Evolutionary conservation across 1,140 invertebrate genomes (phyloP), one percentile per base, ranked within the genome.

Genomic region (Polyergus mexicanus): DNA sequence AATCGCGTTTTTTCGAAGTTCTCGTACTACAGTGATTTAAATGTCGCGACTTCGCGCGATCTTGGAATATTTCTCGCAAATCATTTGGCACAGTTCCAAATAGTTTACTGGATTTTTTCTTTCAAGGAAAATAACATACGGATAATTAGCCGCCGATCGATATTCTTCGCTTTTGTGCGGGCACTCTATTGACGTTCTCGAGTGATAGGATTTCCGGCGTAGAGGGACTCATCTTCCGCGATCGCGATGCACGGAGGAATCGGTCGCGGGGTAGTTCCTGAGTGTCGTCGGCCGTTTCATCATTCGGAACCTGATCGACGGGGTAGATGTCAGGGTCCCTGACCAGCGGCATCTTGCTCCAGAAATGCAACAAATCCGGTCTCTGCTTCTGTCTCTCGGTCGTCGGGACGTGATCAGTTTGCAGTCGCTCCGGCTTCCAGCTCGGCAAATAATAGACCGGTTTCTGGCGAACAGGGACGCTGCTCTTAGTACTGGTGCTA

Each of bases 331-430:
- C 89, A 0, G 92, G 80, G 47, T 95, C 93, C 68, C 86, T 87
- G 35, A 94, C 19, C 7, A 93, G 85, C 0, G 94, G 92, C 91
- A 95, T 91, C 35, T 91, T 90, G 1, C 75, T 87, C 94, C 94
- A 94, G 68, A 94, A 93, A 60, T 87, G 86, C 19, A 94, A 66
- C 4, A 93, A 68, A 83, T 91, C 91, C 16, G 92, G 90, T 13
- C 89, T 88, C 8, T 89, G 88, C 44, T 91, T 92, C 58, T 89
- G 86, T n/a, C 89, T 84, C 62, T 87, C 56, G 25, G 16, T 25
- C 65, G 71, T 66, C 75, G 28, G 32, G 16, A 32, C 47, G 35
- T 86, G 75, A 35, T 66, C 41, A 16, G 60, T 25, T 35, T 90
- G 84, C 28, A 89, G 89, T 5, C 91, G 91, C 60, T 93, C 85